Evolutionary conservation across 2,113 vertebrate species (phyloP).

Genomic region (Barnardius zonarius): DNA sequence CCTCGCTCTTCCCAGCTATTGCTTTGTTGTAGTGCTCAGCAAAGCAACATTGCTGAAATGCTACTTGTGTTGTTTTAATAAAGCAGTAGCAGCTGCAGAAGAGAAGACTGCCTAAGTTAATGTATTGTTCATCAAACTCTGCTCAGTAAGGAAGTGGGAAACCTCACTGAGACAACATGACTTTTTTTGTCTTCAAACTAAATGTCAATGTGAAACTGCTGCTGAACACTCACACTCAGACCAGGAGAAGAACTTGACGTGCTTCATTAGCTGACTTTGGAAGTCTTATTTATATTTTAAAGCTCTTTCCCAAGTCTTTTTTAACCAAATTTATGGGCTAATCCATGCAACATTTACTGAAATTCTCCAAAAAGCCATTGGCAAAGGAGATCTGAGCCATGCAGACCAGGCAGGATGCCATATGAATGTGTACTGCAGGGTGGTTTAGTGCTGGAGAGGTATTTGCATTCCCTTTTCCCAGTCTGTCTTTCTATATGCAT

Average conservation of each 20-base stretch:
- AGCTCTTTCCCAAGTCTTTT: background rate
- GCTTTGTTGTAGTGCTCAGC: background rate
- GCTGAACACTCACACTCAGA: background rate
- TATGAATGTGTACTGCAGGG: fast-evolving
- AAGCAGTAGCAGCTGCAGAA: background rate
- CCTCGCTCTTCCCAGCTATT: background rate
- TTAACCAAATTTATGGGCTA: background rate
- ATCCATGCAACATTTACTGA: background rate
- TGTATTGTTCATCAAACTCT: background rate
- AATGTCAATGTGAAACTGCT: constrained; percentile 30
- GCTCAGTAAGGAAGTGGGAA: constrained; percentile 53
- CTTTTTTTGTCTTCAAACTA: background rate
- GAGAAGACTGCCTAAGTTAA: background rate
- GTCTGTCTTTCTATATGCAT: background rate
- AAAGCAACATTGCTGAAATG: background rate
- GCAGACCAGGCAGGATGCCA: background rate
- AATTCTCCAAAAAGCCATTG: background rate
- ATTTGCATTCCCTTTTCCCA: background rate
- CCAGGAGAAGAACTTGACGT: background rate
- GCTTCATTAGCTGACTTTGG: background rate
- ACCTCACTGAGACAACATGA: constrained; percentile 18
- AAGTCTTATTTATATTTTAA: background rate
- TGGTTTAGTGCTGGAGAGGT: background rate
- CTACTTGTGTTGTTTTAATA: background rate
- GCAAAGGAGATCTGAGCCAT: background rate